Conservation (phyloP, 2,113 vertebrate genomes). For the Shinisaurus crocodilurus region DNA sequence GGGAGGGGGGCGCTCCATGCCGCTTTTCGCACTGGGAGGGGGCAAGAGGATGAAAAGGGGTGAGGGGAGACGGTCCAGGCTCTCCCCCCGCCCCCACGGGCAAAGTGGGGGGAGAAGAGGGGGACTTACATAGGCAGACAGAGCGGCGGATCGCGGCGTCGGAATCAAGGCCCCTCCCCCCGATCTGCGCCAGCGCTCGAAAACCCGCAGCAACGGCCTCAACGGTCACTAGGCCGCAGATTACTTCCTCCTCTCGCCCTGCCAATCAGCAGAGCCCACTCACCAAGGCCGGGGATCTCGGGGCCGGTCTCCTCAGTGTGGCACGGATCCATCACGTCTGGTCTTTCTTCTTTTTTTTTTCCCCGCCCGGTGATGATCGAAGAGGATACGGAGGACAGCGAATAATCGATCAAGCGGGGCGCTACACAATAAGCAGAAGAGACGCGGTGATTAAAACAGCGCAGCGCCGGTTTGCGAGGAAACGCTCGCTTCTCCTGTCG, state of each 20-base stretch:
- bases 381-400: neutral
- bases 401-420: neutral
- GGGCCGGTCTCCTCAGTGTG: constrained; percentile 61
- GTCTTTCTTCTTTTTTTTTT: neutral
- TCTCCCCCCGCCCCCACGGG: neutral
- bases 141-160: neutral
- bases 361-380: neutral
- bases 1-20: neutral
- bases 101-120: too few relatives aligned
- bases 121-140: neutral
- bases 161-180: neutral
- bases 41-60: neutral
- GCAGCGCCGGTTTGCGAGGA: neutral
- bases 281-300: constrained; percentile 64
- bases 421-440: constrained; percentile 19
- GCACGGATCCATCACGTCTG: constrained; percentile 51
- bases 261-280: neutral
- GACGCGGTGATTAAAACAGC: neutral
- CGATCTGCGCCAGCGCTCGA: constrained; percentile 20
- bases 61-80: neutral
- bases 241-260: neutral
- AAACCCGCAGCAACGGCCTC: constrained; percentile 18
- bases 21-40: neutral
- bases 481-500: neutral
- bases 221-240: constrained; percentile 14